A percentile compares a stretch with the other conserved stretches of the same genome.
Conservation (phyloP, 2,113 vertebrate genomes). For the Pteruthius melanotis region DNA sequence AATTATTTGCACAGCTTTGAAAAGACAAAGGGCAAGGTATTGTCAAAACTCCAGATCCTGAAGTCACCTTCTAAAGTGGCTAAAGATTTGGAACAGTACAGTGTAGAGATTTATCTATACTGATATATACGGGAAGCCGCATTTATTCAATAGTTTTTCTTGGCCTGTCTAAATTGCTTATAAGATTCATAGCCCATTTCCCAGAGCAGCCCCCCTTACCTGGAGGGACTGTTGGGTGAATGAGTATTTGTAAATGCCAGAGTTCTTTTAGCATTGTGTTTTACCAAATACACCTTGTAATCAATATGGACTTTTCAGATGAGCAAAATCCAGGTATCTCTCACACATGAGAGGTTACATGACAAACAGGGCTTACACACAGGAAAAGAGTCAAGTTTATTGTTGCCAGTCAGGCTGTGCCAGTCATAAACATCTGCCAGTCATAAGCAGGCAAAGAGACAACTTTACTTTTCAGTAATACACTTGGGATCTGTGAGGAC, state of each 20-base stretch:
- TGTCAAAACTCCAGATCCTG: neutral
- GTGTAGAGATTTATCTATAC: neutral
- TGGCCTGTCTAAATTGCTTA: neutral
- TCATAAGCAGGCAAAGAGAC: neutral
- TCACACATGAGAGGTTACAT: neutral
- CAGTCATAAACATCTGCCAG: neutral
- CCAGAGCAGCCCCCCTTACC: neutral
- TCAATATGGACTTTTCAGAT: neutral
- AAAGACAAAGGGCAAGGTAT: neutral
- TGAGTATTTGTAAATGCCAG: neutral
- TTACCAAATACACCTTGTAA: neutral
- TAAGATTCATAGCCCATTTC: neutral
- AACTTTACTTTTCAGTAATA: neutral
- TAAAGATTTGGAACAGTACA: neutral
- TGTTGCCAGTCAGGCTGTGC: neutral
- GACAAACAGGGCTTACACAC: neutral
- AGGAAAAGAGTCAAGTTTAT: rapidly evolving
- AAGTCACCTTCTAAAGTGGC: neutral
- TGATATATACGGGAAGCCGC: neutral
- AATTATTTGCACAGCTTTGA: neutral
- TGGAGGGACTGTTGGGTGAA: neutral
- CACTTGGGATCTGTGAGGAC: neutral
- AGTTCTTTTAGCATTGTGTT: neutral
- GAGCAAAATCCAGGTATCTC: neutral
- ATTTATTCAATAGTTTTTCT: neutral